Evolutionary conservation across 2,797 vertebrate species (phyloP).

Genomic region (Chelon auratus): DNA sequence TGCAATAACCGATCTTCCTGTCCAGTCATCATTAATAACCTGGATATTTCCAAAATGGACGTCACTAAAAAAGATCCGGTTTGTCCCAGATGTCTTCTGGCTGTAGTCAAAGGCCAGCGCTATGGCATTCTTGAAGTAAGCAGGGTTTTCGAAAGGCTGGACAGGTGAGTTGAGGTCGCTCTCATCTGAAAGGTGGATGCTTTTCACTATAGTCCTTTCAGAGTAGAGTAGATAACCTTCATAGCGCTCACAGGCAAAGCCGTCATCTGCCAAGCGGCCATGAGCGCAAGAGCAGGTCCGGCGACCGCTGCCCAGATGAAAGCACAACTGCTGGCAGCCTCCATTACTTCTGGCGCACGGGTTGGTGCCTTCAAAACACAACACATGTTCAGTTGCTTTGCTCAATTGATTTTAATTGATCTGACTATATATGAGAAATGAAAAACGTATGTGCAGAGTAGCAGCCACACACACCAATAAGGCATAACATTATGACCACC

Average conservation of each 20-base stretch:
- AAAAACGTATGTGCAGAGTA: background rate
- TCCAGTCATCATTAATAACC: slow-evolving; percentile 97
- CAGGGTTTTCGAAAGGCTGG: slow-evolving; percentile 93
- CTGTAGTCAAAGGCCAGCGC: slow-evolving; percentile 95
- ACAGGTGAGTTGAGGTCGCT: slow-evolving; percentile 96
- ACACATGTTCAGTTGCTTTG: slow-evolving; percentile 27
- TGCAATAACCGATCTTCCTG: slow-evolving; percentile 88
- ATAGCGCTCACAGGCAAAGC: slow-evolving; percentile 91
- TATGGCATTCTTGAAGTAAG: slow-evolving; percentile 94
- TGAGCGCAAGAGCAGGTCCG: slow-evolving; percentile 95
- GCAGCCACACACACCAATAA: no score
- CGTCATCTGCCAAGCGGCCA: slow-evolving; percentile 92
- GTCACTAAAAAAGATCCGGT: slow-evolving; percentile 98
- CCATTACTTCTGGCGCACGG: slow-evolving; percentile 93
- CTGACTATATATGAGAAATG: background rate
- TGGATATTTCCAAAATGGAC: slow-evolving; percentile 98
- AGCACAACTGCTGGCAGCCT: slow-evolving; percentile 96
- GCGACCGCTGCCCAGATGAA: slow-evolving; percentile 89
- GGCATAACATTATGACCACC: no score
- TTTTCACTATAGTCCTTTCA: slow-evolving; percentile 95
- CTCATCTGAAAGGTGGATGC: slow-evolving; percentile 97
- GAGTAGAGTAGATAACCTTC: slow-evolving; percentile 97
- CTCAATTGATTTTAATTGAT: slow-evolving; percentile 27
- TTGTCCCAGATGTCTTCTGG: slow-evolving; percentile 87
- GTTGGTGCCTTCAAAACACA: slow-evolving; percentile 89